These are phyloP conservation scores for Podarcis cretensis DNA, from an alignment of 2,113 vertebrate genomes.

Conservation along the genomic window DNA sequence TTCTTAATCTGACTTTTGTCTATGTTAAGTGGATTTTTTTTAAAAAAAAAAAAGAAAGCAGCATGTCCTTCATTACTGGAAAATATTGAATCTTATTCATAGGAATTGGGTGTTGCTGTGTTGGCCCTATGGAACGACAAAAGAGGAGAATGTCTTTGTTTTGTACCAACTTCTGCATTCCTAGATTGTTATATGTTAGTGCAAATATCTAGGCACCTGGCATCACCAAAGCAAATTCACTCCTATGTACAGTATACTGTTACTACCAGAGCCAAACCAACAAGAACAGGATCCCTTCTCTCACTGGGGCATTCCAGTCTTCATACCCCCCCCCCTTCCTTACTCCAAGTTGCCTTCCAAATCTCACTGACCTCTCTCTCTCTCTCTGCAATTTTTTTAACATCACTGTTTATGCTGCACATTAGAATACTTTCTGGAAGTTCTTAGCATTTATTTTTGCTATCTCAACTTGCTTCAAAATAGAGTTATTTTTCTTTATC, in stretches of 20 bases:
- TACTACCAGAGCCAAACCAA: not conserved
- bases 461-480: constrained; percentile 5
- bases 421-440: not conserved
- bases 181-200: not conserved
- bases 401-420: not conserved
- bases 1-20: not conserved
- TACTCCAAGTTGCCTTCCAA: not conserved
- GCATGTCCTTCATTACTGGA: no score
- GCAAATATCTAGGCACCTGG: not conserved
- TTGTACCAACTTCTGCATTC: not conserved
- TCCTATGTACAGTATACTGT: not conserved
- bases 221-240: no score
- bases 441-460: not conserved
- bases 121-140: not conserved
- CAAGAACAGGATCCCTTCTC: not conserved
- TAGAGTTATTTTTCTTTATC: constrained; percentile 15
- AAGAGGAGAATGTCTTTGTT: not conserved
- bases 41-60: no score
- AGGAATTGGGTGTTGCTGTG: not conserved
- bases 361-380: not conserved
- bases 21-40: no score
- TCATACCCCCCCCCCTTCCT: no score
- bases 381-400: not conserved
- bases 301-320: not conserved
- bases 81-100: not conserved